Evolutionary conservation across 2,888 invertebrate species (phyloP).

Genomic region (Homarus gammarus): DNA sequence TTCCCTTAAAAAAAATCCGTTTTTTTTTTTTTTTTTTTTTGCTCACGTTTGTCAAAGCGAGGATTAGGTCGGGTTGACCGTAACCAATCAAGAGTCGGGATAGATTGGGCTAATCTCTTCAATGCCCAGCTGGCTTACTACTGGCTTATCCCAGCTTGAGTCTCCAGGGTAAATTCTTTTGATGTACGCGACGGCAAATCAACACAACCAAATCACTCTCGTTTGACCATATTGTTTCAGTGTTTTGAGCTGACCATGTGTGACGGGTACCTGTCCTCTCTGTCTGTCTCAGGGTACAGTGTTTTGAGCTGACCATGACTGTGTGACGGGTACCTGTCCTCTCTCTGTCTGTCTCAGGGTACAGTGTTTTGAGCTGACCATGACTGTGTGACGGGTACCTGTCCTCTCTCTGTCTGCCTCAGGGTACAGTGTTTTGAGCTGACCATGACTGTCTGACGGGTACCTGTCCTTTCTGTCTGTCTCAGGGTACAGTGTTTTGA

Average conservation of each 20-base stretch:
- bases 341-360: too few relatives aligned
- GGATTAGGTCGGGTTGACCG: neutral
- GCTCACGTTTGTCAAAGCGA: neutral
- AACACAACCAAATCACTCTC: neutral
- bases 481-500: too few relatives aligned
- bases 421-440: too few relatives aligned
- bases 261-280: too few relatives aligned
- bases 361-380: too few relatives aligned
- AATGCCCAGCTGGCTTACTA: neutral
- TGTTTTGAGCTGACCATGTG: neutral
- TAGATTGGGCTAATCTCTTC: conserved; percentile 4
- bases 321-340: too few relatives aligned
- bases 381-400: too few relatives aligned
- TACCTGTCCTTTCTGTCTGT: too few relatives aligned
- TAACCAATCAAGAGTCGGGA: conserved; percentile 12
- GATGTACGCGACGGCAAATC: neutral
- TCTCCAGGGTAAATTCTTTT: neutral
- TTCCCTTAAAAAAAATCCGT: neutral
- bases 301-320: too few relatives aligned
- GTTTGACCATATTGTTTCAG: neutral
- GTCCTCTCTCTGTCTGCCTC: too few relatives aligned
- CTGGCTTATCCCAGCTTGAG: neutral
- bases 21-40: neutral
- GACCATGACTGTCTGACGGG: too few relatives aligned
- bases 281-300: too few relatives aligned